phyloP scores from a whole-genome alignment of 1,140 invertebrate species.

The Zophobas atratus region DNA sequence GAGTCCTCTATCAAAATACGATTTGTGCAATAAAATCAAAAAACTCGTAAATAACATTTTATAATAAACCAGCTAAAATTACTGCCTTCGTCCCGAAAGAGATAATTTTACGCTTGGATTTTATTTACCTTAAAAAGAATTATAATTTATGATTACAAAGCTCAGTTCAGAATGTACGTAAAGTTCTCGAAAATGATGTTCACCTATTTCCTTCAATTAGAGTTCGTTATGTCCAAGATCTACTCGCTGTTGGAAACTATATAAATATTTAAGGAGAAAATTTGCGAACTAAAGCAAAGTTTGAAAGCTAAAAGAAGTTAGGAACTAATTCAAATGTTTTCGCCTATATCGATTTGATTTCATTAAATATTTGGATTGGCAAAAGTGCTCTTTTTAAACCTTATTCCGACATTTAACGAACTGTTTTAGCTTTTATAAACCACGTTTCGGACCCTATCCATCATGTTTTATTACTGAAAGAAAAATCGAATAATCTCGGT shows the following conservation, averaged over 20 bases:
- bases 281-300: constrained; percentile 39
- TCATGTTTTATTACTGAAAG: constrained; percentile 13
- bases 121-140: no score
- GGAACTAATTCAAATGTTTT: constrained; percentile 35
- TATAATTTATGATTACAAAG: no score
- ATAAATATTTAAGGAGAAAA: constrained; percentile 42
- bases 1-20: no score
- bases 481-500: constrained; percentile 31
- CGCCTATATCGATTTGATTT: constrained; percentile 41
- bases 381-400: constrained; percentile 11
- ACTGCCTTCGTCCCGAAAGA: no score
- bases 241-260: constrained; percentile 23
- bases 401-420: constrained; percentile 11
- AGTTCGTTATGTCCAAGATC: no score
- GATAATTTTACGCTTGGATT: no score
- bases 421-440: constrained; percentile 18
- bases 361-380: constrained; percentile 40
- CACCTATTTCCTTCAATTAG: no score
- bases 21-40: no score
- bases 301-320: constrained; percentile 21
- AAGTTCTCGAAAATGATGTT: no score
- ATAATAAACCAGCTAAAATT: no score
- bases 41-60: no score
- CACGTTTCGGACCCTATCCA: background rate
- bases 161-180: no score